These are phyloP conservation scores for Chiloscyllium punctatum DNA, from an alignment of 2,797 vertebrate species.

Conservation along the genomic window DNA sequence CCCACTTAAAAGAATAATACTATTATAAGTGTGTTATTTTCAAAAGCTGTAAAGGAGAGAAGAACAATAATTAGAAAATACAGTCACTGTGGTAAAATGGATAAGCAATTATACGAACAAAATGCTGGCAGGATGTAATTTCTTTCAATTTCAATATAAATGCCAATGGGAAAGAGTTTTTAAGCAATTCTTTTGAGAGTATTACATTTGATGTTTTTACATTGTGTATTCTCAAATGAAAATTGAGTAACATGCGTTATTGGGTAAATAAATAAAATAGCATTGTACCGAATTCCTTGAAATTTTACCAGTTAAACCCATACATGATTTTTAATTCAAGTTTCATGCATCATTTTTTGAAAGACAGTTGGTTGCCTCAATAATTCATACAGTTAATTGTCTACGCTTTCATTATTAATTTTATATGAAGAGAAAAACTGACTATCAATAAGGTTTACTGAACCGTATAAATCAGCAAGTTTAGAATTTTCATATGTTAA, in stretches of 20 bases:
- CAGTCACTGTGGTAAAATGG: slow-evolving; percentile 17
- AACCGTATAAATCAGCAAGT: neutral
- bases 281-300: neutral
- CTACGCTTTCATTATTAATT: neutral
- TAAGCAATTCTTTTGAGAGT: neutral
- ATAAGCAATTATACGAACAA: slow-evolving; percentile 19
- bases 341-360: slow-evolving; percentile 3
- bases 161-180: neutral
- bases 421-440: neutral
- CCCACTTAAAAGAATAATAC: slow-evolving; percentile 18
- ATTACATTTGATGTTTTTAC: neutral
- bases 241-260: neutral
- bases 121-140: slow-evolving; percentile 13
- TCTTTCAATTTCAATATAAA: slow-evolving; percentile 23
- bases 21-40: neutral
- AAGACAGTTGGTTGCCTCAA: neutral
- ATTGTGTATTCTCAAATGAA: neutral
- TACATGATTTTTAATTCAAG: neutral
- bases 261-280: neutral
- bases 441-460: neutral
- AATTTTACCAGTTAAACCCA: neutral
- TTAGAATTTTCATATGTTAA: neutral
- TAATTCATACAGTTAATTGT: slow-evolving; percentile 12
- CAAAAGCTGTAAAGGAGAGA: neutral
- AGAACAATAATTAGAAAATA: slow-evolving; percentile 19